These are phyloP conservation scores for Dendropsophus ebraccatus DNA, from an alignment of 2,113 vertebrate species.

Conservation along the genomic window DNA sequence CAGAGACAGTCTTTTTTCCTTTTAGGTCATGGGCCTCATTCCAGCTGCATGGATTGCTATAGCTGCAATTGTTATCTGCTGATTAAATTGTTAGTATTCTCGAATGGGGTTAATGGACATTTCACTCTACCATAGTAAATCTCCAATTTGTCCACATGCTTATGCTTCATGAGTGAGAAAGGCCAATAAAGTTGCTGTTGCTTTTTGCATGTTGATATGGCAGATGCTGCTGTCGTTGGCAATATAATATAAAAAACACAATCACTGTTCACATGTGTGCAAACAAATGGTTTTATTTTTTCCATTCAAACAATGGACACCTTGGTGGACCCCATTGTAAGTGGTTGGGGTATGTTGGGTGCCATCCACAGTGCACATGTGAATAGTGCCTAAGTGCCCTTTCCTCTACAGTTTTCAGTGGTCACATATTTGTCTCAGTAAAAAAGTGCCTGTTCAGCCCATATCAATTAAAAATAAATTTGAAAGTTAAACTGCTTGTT, in stretches of 20 bases:
- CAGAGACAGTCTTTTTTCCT: neutral
- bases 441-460: neutral
- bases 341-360: no score
- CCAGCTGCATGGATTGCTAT: constrained; percentile 14
- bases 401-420: neutral
- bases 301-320: no score
- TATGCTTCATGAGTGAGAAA: neutral
- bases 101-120: neutral
- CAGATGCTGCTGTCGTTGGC: neutral
- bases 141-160: neutral
- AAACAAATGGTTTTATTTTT: no score
- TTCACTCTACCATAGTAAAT: neutral
- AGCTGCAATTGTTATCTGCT: neutral
- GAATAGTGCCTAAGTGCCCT: neutral
- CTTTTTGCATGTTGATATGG: neutral
- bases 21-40: neutral
- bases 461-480: no score
- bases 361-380: neutral
- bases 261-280: neutral
- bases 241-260: neutral
- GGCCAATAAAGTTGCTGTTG: neutral
- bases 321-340: no score
- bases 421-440: neutral
- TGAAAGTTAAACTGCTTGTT: no score
- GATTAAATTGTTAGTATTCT: neutral